Percentiles rank a stretch among this genome's conserved stretches.
phyloP scores from a whole-genome alignment of 2,888 invertebrate species.

The Eristalis pertinax region DNA sequence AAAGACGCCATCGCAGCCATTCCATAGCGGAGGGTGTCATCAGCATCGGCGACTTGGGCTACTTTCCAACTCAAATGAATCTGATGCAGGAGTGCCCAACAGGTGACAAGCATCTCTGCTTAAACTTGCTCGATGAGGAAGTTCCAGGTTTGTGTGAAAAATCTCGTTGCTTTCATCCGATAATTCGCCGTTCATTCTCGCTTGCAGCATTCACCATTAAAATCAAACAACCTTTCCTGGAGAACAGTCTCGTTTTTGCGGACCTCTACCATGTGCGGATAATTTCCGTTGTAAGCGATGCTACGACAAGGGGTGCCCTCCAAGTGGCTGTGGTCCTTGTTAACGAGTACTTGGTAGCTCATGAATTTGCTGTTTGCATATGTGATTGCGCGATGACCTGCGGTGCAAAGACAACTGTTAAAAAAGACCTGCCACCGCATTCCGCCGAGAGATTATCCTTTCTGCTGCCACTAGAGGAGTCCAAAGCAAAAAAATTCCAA shows the following conservation, averaged over 20 bases:
- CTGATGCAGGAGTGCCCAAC: slow-evolving; percentile 75
- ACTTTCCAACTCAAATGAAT: slow-evolving; percentile 73
- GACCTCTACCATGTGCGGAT: slow-evolving; percentile 75
- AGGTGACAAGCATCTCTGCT: slow-evolving; percentile 74
- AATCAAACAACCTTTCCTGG: slow-evolving; percentile 77
- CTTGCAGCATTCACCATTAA: slow-evolving; percentile 76
- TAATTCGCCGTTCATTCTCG: not conserved
- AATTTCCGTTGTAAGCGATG: slow-evolving; percentile 76
- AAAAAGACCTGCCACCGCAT: slow-evolving; percentile 74
- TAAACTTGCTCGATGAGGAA: slow-evolving; percentile 76
- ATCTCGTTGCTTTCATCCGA: not conserved
- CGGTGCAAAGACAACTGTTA: slow-evolving; percentile 72
- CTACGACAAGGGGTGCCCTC: slow-evolving; percentile 76
- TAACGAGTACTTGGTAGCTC: slow-evolving; percentile 74
- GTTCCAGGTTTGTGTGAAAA: slow-evolving; percentile 75
- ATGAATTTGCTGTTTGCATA: slow-evolving; percentile 75
- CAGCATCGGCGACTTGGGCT: slow-evolving; percentile 72
- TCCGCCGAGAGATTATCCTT: slow-evolving; percentile 75
- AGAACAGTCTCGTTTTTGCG: slow-evolving; percentile 74
- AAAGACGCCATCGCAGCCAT: slow-evolving; percentile 25
- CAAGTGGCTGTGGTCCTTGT: slow-evolving; percentile 76
- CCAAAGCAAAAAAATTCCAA: slow-evolving; percentile 70
- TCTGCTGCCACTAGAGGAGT: slow-evolving; percentile 75
- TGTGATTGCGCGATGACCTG: slow-evolving; percentile 74
- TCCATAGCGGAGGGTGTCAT: slow-evolving; percentile 41